phyloP scores from a whole-genome alignment of 2,797 vertebrate species.

The Pampus argenteus region DNA sequence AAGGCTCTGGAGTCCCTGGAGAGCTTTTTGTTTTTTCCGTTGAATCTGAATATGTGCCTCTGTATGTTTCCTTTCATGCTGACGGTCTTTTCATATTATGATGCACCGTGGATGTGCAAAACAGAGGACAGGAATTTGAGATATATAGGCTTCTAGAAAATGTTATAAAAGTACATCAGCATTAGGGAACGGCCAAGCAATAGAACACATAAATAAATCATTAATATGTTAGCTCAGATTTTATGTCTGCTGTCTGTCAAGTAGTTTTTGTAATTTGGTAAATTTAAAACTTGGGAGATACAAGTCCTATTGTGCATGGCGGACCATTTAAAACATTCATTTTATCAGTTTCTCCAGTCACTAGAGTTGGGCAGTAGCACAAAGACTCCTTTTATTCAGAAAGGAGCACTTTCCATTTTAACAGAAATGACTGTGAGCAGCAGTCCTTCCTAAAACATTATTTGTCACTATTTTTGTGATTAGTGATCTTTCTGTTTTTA shows the following conservation, averaged over 20 bases:
- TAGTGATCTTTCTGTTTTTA: constrained; percentile 10
- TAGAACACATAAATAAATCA: constrained; percentile 27
- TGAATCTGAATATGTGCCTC: constrained; percentile 56
- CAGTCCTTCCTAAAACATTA: not conserved
- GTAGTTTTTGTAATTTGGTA: constrained; percentile 39
- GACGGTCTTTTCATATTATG: constrained; percentile 20
- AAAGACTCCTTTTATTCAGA: constrained; percentile 4
- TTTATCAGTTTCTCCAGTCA: constrained; percentile 29
- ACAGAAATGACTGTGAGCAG: constrained; percentile 13
- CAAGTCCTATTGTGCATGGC: constrained; percentile 16
- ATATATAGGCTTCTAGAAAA: constrained; percentile 3
- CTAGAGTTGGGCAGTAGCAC: constrained; percentile 12
- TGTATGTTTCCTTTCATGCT: constrained; percentile 48
- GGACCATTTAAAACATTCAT: constrained; percentile 20
- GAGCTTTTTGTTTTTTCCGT: constrained; percentile 63
- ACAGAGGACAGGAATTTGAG: constrained; percentile 20
- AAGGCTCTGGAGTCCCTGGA: constrained; percentile 44
- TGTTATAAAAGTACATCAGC: constrained; percentile 1
- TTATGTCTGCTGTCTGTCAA: constrained; percentile 38
- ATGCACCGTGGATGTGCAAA: constrained; percentile 38
- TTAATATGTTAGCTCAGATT: constrained; percentile 34
- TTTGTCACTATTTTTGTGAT: not conserved
- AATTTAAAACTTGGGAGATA: constrained; percentile 26
- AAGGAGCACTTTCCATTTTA: not conserved
- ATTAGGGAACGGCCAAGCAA: constrained; percentile 28